Evolutionary conservation across 2,113 vertebrate genomes (phyloP).

Genomic region (Mesembrinibis cayennensis): DNA sequence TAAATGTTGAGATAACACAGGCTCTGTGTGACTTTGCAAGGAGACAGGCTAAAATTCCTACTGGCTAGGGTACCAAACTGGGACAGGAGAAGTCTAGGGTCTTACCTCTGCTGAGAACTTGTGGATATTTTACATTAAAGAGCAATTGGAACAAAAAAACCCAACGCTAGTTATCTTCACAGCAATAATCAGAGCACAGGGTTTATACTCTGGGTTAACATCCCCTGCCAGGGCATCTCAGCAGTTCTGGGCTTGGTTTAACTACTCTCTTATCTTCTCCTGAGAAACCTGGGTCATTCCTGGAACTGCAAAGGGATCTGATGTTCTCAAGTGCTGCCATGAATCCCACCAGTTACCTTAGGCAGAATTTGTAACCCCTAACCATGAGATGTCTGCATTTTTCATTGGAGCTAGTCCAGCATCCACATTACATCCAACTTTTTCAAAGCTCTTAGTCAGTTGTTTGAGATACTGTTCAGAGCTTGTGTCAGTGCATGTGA

Average conservation of each 20-base stretch:
- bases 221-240: neutral
- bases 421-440: neutral
- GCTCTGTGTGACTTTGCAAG: neutral
- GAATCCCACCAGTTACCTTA: neutral
- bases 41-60: neutral
- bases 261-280: neutral
- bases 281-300: neutral
- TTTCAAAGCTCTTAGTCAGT: neutral
- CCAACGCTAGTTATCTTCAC: fast-evolving
- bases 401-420: neutral
- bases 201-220: neutral
- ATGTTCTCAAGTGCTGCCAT: neutral
- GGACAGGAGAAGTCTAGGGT: neutral
- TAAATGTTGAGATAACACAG: neutral
- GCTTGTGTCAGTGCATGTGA: neutral
- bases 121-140: neutral
- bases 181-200: neutral
- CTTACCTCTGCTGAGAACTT: neutral
- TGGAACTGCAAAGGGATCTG: neutral
- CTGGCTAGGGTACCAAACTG: neutral
- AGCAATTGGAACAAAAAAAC: neutral
- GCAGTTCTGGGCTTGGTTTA: neutral
- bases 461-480: neutral
- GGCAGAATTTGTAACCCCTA: neutral
- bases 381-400: neutral